A percentile compares a stretch with the other conserved stretches of the same genome.
These are phyloP conservation scores for Hemiscyllium ocellatum DNA, from an alignment of 2,113 vertebrate species.

Conservation along the genomic window DNA sequence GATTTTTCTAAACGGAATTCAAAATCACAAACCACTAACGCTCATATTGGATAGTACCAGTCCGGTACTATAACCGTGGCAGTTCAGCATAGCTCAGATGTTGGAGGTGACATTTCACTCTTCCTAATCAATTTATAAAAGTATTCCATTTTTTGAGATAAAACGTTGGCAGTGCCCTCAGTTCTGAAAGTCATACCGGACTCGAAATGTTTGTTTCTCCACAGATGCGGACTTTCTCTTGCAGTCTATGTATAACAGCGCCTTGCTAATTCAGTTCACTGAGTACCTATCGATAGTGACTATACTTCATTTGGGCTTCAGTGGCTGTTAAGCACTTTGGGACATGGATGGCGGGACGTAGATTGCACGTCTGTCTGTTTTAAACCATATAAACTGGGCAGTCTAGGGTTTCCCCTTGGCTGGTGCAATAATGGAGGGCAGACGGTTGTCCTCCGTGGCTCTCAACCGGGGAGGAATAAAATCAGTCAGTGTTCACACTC, in stretches of 20 bases:
- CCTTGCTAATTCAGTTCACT: neutral
- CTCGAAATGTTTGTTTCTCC: too few species aligned
- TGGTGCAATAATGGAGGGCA: neutral
- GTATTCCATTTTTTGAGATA: neutral
- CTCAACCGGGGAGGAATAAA: neutral
- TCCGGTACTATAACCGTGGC: neutral
- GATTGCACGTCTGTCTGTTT: neutral
- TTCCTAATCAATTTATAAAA: neutral
- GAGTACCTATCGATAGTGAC: neutral
- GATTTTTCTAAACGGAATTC: neutral
- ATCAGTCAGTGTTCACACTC: neutral
- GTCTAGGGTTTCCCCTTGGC: neutral
- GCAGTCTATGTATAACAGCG: too few species aligned
- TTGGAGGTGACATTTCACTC: neutral
- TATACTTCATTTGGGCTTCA: neutral
- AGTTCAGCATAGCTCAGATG: too few species aligned
- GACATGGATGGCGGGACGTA: neutral
- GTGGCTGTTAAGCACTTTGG: neutral
- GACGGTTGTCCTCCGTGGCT: neutral
- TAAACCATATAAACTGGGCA: neutral
- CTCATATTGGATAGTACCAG: neutral
- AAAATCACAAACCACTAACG: neutral
- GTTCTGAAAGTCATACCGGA: too few species aligned
- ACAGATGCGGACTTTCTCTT: too few species aligned
- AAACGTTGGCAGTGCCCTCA: neutral